Evolutionary conservation across 2,113 vertebrate genomes (phyloP).

Genomic region (Caranx melampygus): DNA sequence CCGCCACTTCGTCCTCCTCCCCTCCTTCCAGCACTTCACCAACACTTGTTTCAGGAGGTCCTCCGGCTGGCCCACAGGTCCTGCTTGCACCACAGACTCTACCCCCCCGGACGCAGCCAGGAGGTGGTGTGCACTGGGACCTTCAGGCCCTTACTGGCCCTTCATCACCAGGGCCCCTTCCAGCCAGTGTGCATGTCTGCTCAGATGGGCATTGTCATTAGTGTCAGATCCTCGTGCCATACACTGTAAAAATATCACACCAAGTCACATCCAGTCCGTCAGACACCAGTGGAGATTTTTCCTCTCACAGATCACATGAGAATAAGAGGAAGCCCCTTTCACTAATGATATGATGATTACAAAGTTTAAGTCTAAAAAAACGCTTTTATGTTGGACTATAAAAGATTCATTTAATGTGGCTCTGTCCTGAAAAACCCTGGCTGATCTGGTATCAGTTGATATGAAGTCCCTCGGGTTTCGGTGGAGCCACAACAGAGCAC

Average conservation of each 20-base stretch:
- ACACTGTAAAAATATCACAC: conserved; percentile 41
- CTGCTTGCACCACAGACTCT: conserved; percentile 88
- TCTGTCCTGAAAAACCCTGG: too few relatives aligned
- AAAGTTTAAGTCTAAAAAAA: too few relatives aligned
- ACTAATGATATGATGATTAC: too few relatives aligned
- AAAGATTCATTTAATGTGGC: too few relatives aligned
- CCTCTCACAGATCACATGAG: not conserved
- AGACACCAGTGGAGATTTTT: not conserved
- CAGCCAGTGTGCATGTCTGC: conserved; percentile 30
- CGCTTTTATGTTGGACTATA: too few relatives aligned
- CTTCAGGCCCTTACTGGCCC: conserved; percentile 22
- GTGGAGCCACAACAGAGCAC: too few relatives aligned
- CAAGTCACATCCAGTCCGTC: too few relatives aligned
- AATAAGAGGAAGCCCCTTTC: not conserved
- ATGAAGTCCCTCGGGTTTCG: too few relatives aligned
- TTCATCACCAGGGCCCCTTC: conserved; percentile 12
- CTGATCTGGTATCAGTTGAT: too few relatives aligned
- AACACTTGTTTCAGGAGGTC: conserved; percentile 91
- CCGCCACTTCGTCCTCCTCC: conserved; percentile 87
- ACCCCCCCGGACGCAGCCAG: conserved; percentile 73
- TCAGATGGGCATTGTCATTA: conserved; percentile 36
- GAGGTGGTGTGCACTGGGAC: conserved; percentile 81
- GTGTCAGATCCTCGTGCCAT: not conserved
- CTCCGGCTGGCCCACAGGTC: conserved; percentile 89
- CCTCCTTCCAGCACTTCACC: conserved; percentile 83